Percentiles rank a stretch among this genome's conserved stretches.
These are phyloP conservation scores for Troglohyphantes excavatus DNA, from an alignment of 2,888 invertebrate species.

Conservation along the genomic window DNA sequence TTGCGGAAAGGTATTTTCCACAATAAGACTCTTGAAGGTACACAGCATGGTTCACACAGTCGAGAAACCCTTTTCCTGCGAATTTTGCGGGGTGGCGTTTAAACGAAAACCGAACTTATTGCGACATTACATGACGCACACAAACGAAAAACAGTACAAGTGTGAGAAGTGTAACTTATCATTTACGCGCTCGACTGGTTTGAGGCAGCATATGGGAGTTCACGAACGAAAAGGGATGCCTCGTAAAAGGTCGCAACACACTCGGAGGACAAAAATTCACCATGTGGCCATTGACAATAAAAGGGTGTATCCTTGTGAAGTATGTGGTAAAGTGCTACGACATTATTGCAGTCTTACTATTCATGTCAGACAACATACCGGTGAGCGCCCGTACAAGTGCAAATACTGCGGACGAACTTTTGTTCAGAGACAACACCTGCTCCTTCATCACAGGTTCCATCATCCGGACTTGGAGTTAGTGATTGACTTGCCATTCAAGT, in stretches of 20 bases:
- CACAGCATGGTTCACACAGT: constrained; percentile 17
- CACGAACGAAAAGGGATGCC: neutral
- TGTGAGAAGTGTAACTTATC: constrained; percentile 16
- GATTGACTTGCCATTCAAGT: neutral
- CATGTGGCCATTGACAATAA: no score
- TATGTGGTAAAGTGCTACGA: constrained; percentile 17
- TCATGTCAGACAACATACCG: constrained; percentile 35
- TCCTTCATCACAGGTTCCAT: constrained; percentile 9
- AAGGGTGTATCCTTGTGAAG: neutral
- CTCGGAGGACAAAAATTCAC: neutral
- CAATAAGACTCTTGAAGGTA: constrained; percentile 14
- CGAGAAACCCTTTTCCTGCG: neutral
- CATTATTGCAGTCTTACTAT: neutral
- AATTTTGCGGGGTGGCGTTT: neutral
- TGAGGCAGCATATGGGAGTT: neutral
- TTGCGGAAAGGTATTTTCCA: constrained; percentile 11
- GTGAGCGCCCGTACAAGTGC: constrained; percentile 25
- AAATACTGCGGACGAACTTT: constrained; percentile 19
- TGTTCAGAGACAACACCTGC: constrained; percentile 5
- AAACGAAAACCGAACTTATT: neutral
- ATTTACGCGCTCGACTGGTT: neutral
- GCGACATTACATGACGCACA: constrained; percentile 16
- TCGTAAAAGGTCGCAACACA: constrained; percentile 18
- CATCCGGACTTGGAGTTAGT: neutral
- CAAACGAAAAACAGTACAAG: neutral